Base-by-base conservation (phyloP, 2,797 vertebrate species). In the Geotrypetes seraphini region DNA sequence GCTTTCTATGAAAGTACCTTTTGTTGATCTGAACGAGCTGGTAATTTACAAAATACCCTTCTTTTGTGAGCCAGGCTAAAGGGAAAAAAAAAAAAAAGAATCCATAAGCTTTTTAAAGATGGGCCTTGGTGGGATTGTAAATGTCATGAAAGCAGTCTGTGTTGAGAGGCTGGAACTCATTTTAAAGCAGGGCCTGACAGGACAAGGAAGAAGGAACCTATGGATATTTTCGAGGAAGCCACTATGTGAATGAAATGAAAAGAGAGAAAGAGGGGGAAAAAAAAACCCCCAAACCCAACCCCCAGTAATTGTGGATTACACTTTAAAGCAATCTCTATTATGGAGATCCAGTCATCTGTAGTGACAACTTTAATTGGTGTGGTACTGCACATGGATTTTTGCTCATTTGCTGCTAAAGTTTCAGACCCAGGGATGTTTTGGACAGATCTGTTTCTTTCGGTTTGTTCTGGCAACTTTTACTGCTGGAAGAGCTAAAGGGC, bases 31-130 rank as follows among this genome's bases (percentile, higher is more conserved):
- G 92, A 97, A 96, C 92, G 95, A 98, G 93, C 91, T 96, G 94
- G 92, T 98, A 96, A 98, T 98, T 98, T 98, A 96, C 91, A 98
- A 98, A 98, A 96, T 97, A 95, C 92, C 92, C 93, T 97, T 93
- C 91, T 79, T 96, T 97, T 98, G 95, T 98, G 91, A 87, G 84
- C 79, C 83, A 90, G 92, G 92, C 91, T 92, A 92, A 95, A 90
- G 90, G 80, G 88, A 83, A 86, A 90, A n/a, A n/a, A n/a, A n/a
- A n/a, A 86, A 88, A 73, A 97, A 85, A 92, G 94, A 97, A 92
- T 96, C 90, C 89, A 91, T 95, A 93, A n/a, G 92, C 92, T 97
- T 97, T n/a, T 98, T 97, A 97, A 97, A 94, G 91, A 91, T 88
- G 88, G 91, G 94, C 92, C 92, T 96, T 92, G 86, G 90, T 92